Conservation (phyloP, 2,797 vertebrate genomes). For the Scomberomorus guttatus region DNA sequence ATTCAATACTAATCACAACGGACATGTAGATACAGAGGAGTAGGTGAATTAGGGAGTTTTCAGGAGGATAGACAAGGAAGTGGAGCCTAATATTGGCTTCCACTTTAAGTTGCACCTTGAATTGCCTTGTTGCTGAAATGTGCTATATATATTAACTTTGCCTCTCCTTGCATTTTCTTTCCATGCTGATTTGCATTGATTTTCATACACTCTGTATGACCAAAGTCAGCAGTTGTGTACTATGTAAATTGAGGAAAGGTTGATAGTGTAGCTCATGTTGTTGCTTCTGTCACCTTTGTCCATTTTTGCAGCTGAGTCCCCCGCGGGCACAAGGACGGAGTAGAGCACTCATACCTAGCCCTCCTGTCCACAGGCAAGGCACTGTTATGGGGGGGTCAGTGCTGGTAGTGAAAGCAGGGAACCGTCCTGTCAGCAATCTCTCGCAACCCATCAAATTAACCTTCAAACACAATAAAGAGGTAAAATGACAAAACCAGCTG, state of each 20-base stretch:
- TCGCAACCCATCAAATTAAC: conserved; percentile 68
- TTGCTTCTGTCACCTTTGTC: neutral
- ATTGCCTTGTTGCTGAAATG: too few species aligned
- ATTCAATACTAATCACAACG: neutral
- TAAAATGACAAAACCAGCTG: conserved; percentile 16
- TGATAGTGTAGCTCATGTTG: neutral
- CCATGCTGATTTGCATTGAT: neutral
- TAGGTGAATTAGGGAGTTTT: neutral
- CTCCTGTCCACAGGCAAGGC: neutral
- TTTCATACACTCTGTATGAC: neutral
- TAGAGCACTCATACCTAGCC: fast-evolving
- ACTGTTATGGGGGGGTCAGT: conserved; percentile 56
- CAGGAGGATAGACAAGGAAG: neutral
- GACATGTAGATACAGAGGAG: neutral
- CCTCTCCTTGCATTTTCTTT: neutral
- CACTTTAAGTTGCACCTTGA: too few species aligned
- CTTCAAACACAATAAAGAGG: conserved; percentile 67
- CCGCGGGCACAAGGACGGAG: fast-evolving
- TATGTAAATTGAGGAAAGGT: neutral
- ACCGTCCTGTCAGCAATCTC: conserved; percentile 61
- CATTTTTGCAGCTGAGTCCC: conserved; percentile 24
- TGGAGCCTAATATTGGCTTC: neutral
- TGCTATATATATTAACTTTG: too few species aligned
- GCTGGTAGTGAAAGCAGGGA: conserved; percentile 76
- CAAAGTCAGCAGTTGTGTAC: neutral